Conservation (phyloP, 2,797 vertebrate species). For the Cirrhinus mrigala region DNA sequence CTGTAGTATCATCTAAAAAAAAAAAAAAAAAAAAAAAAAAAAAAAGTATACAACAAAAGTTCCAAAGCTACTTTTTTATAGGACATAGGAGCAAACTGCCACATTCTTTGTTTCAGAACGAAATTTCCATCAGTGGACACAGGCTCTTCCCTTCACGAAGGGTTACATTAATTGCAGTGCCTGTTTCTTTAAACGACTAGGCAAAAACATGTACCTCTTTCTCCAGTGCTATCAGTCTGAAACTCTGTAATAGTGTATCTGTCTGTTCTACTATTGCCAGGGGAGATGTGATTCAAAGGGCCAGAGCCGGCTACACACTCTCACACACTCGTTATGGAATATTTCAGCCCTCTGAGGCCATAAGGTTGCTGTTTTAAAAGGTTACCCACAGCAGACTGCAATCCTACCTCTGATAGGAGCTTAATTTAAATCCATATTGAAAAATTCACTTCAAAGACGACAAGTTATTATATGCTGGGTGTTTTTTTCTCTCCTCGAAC, state of each 20-base stretch:
- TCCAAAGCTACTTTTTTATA: not conserved
- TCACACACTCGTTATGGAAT: slow-evolving; percentile 52
- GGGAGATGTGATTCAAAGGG: slow-evolving; percentile 47
- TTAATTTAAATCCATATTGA: slow-evolving; percentile 53
- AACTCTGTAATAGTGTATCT: slow-evolving; percentile 49
- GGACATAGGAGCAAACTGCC: not conserved
- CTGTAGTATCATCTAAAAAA: not conserved
- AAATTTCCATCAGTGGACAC: not conserved
- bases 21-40: too few relatives aligned
- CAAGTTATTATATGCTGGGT: slow-evolving; percentile 28
- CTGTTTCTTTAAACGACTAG: slow-evolving; percentile 42
- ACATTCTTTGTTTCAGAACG: not conserved
- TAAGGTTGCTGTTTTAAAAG: slow-evolving; percentile 57
- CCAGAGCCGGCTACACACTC: slow-evolving; percentile 39
- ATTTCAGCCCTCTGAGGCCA: slow-evolving; percentile 52
- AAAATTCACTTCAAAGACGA: slow-evolving; percentile 47
- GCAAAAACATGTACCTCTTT: slow-evolving; percentile 38
- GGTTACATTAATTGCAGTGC: slow-evolving; percentile 21
- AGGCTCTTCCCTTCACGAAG: not conserved
- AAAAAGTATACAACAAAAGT: not conserved
- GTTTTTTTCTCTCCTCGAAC: not conserved
- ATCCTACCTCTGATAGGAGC: slow-evolving; percentile 41
- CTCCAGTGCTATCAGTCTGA: slow-evolving; percentile 37
- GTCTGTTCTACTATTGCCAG: slow-evolving; percentile 41
- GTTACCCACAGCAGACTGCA: slow-evolving; percentile 49